Evolutionary conservation across 2,888 invertebrate genomes (phyloP).

Genomic region (Agrochola lota): DNA sequence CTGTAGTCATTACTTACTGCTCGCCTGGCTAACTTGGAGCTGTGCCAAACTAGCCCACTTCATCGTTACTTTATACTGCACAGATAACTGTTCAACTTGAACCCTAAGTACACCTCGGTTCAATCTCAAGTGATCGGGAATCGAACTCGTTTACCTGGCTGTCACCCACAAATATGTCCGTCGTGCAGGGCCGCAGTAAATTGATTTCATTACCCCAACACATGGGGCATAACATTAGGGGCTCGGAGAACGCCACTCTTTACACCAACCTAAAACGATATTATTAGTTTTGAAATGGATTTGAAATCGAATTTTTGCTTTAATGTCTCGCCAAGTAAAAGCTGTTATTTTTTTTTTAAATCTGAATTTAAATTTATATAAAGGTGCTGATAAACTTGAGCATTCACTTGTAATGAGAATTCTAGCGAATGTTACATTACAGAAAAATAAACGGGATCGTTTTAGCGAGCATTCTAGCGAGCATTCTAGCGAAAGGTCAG

Average conservation of each 20-base stretch:
- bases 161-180: slow-evolving; percentile 45
- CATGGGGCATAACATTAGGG: slow-evolving; percentile 37
- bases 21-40: slow-evolving; percentile 35
- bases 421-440: too few species aligned
- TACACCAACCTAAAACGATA: slow-evolving; percentile 10
- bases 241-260: slow-evolving; percentile 10
- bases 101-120: slow-evolving; percentile 34
- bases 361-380: not conserved
- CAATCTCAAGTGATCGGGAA: slow-evolving; percentile 41
- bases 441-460: too few species aligned
- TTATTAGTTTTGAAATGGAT: slow-evolving; percentile 3
- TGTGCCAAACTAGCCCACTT: slow-evolving; percentile 44
- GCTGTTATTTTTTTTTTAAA: not conserved
- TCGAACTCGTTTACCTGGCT: slow-evolving; percentile 52
- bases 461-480: too few species aligned
- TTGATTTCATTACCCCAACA: slow-evolving; percentile 50
- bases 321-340: too few species aligned
- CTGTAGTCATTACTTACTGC: not conserved
- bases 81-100: slow-evolving; percentile 25
- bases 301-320: not conserved
- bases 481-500: too few species aligned
- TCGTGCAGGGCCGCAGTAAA: slow-evolving; percentile 28
- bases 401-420: too few species aligned
- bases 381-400: too few species aligned
- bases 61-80: slow-evolving; percentile 23